Evolutionary conservation across 2,888 invertebrate genomes (phyloP).

Genomic region (Drosophila robusta): DNA sequence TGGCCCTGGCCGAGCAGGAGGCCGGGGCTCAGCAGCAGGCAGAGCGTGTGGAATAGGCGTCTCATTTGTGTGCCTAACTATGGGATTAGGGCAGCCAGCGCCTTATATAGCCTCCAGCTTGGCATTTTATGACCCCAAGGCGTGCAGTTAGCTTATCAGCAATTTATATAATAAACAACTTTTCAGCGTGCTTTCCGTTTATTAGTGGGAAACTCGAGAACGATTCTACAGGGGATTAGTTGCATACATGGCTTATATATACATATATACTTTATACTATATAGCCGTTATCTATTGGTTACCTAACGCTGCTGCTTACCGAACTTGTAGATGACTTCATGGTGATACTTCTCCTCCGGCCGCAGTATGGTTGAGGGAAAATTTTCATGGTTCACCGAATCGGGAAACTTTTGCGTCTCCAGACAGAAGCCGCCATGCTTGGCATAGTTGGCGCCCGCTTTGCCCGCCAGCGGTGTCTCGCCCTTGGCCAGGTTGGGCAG

Average conservation of each 20-base stretch:
- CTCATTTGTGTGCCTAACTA: slow-evolving; percentile 35
- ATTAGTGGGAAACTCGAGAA: slow-evolving; percentile 36
- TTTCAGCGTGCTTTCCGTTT: slow-evolving; percentile 33
- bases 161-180: slow-evolving; percentile 11
- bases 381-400: slow-evolving; percentile 93
- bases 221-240: slow-evolving; percentile 5
- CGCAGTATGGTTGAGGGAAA: slow-evolving; percentile 91
- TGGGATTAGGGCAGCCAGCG: neutral
- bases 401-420: slow-evolving; percentile 97
- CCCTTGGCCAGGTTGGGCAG: slow-evolving; percentile 88
- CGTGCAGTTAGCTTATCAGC: slow-evolving; percentile 41
- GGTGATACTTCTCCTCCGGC: slow-evolving; percentile 90
- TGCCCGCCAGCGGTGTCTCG: slow-evolving; percentile 87
- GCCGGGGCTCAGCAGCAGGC: slow-evolving; percentile 12
- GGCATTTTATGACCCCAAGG: slow-evolving; percentile 16
- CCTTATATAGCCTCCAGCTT: slow-evolving; percentile 42
- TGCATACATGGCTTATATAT: slow-evolving; percentile 32
- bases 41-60: slow-evolving; percentile 19
- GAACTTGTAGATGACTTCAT: slow-evolving; percentile 91
- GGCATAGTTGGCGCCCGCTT: slow-evolving; percentile 89
- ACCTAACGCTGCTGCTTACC: slow-evolving; percentile 84
- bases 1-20: slow-evolving; percentile 20
- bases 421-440: slow-evolving; percentile 94
- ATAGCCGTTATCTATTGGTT: neutral
- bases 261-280: slow-evolving; percentile 14